A percentile compares a stretch with the other conserved stretches of the same genome.
Conservation (phyloP, 2,888 invertebrate species). For the Dusona sp. region DNA sequence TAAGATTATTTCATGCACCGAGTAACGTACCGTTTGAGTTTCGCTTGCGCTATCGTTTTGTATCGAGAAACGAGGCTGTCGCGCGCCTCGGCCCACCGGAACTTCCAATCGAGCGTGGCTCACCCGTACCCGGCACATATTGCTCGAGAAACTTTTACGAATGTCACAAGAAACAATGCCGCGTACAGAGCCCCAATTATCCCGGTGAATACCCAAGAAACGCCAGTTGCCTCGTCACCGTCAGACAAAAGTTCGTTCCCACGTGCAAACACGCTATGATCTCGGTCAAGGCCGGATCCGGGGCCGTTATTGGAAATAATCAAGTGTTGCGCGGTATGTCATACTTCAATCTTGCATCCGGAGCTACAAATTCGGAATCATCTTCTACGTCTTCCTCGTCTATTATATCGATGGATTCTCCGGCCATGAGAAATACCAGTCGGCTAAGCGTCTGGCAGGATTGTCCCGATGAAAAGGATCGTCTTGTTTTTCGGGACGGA, state of each 20-base stretch:
- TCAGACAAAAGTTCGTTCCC: conserved; percentile 92
- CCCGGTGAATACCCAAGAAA: conserved; percentile 95
- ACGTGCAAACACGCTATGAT: conserved; percentile 97
- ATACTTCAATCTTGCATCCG: conserved; percentile 41
- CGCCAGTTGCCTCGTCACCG: conserved; percentile 95
- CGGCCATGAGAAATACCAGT: conserved; percentile 41
- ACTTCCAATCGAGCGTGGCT: conserved; percentile 92
- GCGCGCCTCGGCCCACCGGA: conserved; percentile 92
- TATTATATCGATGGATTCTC: background rate
- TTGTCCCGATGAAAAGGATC: conserved; percentile 93
- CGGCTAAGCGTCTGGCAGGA: conserved; percentile 92
- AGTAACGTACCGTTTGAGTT: conserved; percentile 92
- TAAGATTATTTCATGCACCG: conserved; percentile 91
- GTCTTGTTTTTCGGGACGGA: conserved; percentile 94
- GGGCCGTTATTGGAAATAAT: conserved; percentile 50
- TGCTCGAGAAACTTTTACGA: conserved; percentile 94
- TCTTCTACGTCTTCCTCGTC: conserved; percentile 37
- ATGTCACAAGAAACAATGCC: conserved; percentile 93
- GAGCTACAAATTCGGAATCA: conserved; percentile 9
- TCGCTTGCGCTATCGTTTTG: conserved; percentile 92
- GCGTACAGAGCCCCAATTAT: conserved; percentile 95
- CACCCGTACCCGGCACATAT: conserved; percentile 93
- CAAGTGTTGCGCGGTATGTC: conserved; percentile 37
- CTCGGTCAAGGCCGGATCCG: conserved; percentile 86
- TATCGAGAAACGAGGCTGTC: conserved; percentile 92